Evolutionary conservation across 2,113 vertebrate species (phyloP), one percentile per base, ranked within the genome.

Genomic region (Rhynchomys soricoides): DNA sequence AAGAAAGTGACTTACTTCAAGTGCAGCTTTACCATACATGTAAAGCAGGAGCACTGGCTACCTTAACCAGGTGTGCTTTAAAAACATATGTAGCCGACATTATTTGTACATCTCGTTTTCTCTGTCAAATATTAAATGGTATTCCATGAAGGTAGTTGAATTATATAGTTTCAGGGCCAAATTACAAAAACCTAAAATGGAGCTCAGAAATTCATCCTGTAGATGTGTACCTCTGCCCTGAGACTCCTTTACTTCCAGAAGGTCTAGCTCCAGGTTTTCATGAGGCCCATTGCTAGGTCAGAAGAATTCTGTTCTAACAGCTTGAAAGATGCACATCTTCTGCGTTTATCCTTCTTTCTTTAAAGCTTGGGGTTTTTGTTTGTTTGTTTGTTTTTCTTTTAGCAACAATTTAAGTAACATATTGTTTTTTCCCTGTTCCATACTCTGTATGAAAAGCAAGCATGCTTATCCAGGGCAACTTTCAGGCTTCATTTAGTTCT

Each of bases 1-100:
- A 98, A 98, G 99, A 90, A 52, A 45, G 52, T 64, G 73, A 34
- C 29, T 93, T 85, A 68, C 37, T 93, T 50, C 1, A 73, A 81
- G 78, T 34, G 13, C 5, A 70, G 26, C 66, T 88, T 87, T 71
- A 21, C 10, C 83, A n/a, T 66, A 4, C 81, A 71, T 74, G 29
- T 71, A 29, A 4, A 31, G 19, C 50, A 7, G 71, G 43, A 31
- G 26, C 90, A 40, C 4, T 74, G 22, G 37, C 88, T 85, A 68
- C 17, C 59, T 9, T 29, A 31, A 68, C 66, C 37, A 92, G 13
- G 48, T 96, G 45, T 82, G 7, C 85, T 90, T 83, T 43, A 62
- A 34, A 81, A 81, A 93, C 88, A 59, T 29, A 21, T 82, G 17
- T 68, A 71, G 13, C 64, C 92, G 15, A 29, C 73, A 5, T 71